These are phyloP conservation scores for Embiotoca jacksoni DNA, from an alignment of 2,113 vertebrate species.

Conservation along the genomic window DNA sequence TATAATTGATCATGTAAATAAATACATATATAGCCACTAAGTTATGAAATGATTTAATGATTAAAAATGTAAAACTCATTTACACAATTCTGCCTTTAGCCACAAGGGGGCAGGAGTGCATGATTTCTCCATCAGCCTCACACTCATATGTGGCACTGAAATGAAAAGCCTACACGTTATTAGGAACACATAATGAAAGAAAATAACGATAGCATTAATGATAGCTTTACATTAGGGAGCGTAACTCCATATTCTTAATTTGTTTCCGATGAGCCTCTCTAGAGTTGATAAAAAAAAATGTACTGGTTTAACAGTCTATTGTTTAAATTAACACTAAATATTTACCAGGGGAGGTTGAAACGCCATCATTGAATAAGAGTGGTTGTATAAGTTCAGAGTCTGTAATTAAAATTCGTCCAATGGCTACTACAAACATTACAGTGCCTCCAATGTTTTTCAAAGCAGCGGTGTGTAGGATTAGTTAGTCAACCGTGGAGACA, in stretches of 20 bases:
- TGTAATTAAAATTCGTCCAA: too few species aligned
- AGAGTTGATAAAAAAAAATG: not conserved
- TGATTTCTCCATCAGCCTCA: not conserved
- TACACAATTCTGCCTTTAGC: not conserved
- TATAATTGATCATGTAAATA: too few species aligned
- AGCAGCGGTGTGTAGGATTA: too few species aligned
- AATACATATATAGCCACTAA: too few species aligned
- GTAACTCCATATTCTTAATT: too few species aligned
- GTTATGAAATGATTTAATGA: too few species aligned
- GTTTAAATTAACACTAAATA: not conserved
- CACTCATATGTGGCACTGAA: not conserved
- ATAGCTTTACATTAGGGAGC: not conserved
- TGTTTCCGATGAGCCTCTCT: not conserved
- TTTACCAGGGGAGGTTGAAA: not conserved
- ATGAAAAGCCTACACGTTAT: not conserved
- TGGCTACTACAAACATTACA: too few species aligned
- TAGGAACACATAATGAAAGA: not conserved
- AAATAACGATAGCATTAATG: not conserved
- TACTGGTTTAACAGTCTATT: too few species aligned
- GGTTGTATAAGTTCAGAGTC: not conserved
- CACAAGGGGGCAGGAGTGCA: constrained; percentile 31
- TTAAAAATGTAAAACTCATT: too few species aligned
- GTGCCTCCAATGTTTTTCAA: too few species aligned
- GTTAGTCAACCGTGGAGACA: too few species aligned
- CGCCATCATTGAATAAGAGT: not conserved